These are phyloP conservation scores for Iselma pallidipennis DNA, from an alignment of 2,888 invertebrate species.

Conservation along the genomic window DNA sequence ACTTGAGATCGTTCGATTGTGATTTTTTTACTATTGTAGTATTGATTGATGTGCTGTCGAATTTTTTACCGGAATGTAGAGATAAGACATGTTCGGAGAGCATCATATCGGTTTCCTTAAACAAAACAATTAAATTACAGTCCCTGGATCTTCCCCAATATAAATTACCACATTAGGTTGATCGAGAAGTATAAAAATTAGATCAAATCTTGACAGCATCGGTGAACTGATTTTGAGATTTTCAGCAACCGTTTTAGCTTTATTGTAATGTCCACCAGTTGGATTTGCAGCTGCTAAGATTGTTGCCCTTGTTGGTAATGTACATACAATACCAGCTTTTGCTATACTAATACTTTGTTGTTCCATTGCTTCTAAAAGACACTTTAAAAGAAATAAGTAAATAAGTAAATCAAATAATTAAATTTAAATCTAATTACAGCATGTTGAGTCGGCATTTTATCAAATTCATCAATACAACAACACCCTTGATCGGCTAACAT, in stretches of 20 bases:
- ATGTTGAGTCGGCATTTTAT: conserved; percentile 83
- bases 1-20: not conserved
- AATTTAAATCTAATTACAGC: conserved; percentile 56
- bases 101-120: conserved; percentile 72
- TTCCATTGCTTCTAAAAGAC: conserved; percentile 92
- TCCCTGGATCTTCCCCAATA: not conserved
- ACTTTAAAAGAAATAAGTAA: conserved; percentile 53
- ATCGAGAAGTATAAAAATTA: conserved; percentile 89
- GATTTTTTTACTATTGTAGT: not conserved
- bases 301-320: conserved; percentile 79
- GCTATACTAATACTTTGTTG: conserved; percentile 89
- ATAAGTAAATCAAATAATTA: not conserved
- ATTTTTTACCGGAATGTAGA: conserved; percentile 63
- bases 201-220: conserved; percentile 87
- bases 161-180: conserved; percentile 74
- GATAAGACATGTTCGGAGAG: conserved; percentile 84
- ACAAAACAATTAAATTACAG: conserved; percentile 34
- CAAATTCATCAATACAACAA: conserved; percentile 95
- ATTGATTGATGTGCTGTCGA: conserved; percentile 2
- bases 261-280: conserved; percentile 84
- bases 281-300: conserved; percentile 95
- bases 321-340: conserved; percentile 84
- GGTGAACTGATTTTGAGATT: conserved; percentile 87
- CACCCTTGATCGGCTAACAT: conserved; percentile 86
- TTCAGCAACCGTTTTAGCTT: conserved; percentile 83